These are phyloP conservation scores for Drosophila monieri DNA, from an alignment of 2,888 invertebrate genomes.

Conservation along the genomic window DNA sequence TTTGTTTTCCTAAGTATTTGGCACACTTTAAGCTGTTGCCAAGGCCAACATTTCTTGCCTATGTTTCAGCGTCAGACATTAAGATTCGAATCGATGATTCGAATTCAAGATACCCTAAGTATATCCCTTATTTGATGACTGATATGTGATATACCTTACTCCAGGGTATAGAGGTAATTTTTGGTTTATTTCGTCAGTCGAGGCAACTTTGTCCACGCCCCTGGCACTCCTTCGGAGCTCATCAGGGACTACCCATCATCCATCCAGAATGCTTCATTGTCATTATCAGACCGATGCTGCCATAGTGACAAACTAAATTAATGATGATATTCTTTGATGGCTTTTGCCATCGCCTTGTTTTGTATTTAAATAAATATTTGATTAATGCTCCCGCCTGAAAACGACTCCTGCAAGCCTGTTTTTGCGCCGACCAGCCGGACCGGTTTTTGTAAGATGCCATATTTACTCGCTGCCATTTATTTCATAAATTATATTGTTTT, in stretches of 20 bases:
- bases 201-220: conserved; percentile 61
- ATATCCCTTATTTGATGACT: neutral
- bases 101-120: conserved; percentile 2
- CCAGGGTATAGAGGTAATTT: conserved; percentile 48
- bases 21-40: conserved; percentile 33
- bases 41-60: conserved; percentile 41
- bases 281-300: conserved; percentile 55
- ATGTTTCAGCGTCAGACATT: conserved; percentile 22
- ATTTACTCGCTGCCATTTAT: conserved; percentile 40
- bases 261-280: conserved; percentile 36
- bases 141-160: neutral
- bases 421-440: conserved; percentile 2
- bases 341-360: conserved; percentile 41
- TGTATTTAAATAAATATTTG: conserved; percentile 75
- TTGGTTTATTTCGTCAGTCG: conserved; percentile 19
- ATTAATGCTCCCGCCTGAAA: conserved; percentile 60
- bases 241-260: conserved; percentile 1
- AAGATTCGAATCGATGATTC: neutral
- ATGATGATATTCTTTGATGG: conserved; percentile 62
- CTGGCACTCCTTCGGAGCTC: conserved; percentile 1
- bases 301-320: conserved; percentile 69
- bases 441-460: conserved; percentile 48
- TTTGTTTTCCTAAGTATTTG: conserved; percentile 31
- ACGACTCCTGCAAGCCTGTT: conserved; percentile 22
- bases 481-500: conserved; percentile 60